phyloP scores from a whole-genome alignment of 23 tunicate genomes.

The Corella eumyota region DNA sequence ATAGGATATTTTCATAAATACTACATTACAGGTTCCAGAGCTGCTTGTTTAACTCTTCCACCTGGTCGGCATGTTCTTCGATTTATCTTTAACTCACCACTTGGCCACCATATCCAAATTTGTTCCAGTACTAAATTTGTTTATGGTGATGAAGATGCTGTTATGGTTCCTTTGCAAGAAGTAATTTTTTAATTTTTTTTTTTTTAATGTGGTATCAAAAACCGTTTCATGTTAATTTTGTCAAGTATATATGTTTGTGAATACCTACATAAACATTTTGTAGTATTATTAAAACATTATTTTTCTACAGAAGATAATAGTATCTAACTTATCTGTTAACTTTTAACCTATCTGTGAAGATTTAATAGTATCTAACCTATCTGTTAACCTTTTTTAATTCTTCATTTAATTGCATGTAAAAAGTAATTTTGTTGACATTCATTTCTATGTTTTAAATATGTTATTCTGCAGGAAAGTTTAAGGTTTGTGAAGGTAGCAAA shows the following conservation, averaged over 20 bases:
- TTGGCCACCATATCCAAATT: slow-evolving; percentile 54
- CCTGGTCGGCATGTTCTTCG: slow-evolving; percentile 77
- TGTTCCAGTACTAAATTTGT: slow-evolving; percentile 71
- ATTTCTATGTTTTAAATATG: too few relatives aligned
- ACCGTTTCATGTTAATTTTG: neutral
- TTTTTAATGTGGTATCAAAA: neutral
- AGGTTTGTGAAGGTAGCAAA: slow-evolving; percentile 52
- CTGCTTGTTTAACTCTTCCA: slow-evolving; percentile 70
- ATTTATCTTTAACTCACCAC: slow-evolving; percentile 50
- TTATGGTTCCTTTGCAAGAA: slow-evolving; percentile 60
- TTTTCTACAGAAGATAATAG: too few relatives aligned
- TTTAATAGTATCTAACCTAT: too few relatives aligned
- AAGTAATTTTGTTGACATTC: too few relatives aligned
- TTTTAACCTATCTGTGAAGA: too few relatives aligned
- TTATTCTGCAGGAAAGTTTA: slow-evolving; percentile 52
- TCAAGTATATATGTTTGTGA: neutral
- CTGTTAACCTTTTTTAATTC: too few relatives aligned
- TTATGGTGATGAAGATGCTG: slow-evolving; percentile 81
- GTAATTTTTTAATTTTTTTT: slow-evolving; percentile 11
- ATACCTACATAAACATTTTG: neutral
- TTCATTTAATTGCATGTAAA: too few relatives aligned
- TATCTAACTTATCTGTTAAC: too few relatives aligned
- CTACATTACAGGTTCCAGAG: slow-evolving; percentile 38
- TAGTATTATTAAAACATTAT: too few relatives aligned
- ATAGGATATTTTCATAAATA: neutral